Base-by-base conservation (phyloP, 2,797 vertebrate genomes). In the Dendrocincla tyrannina region DNA sequence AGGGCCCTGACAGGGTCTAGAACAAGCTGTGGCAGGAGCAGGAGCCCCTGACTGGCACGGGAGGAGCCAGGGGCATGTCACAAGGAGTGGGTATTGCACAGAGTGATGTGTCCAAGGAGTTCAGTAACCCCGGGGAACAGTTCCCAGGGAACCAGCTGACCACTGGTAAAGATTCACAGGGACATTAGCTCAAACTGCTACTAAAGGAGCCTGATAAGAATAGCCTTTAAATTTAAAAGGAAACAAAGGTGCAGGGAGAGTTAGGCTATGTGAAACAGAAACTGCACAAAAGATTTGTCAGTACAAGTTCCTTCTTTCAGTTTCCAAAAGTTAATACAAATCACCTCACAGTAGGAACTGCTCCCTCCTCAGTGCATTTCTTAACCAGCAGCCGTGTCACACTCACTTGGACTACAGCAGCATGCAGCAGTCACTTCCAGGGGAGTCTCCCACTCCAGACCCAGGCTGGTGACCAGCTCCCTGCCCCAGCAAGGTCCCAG, bases 401-500 rank as follows among this genome's bases (percentile, higher is more conserved):
- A 0, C 32, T 24, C 3, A 8, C 46, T 7, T 2, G 50, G 4
- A 28, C 8, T 1, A 5, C 12, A 60, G 67, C 6, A 32, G 13
- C 3, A 3, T 0, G 13, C 17, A 18, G 4, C 0, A 30, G 24
- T 4, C 25, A 2, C 66, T 14, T 5, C 47, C 52, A 17, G 1
- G 13, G 62, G 41, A 35, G 35, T 28, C 3, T 46, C 42, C 69
- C 13, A 1, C 35, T 11, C 10, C 72, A 44, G 15, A 17, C 0
- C 39, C 47, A 11, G 55, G 52, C 73, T 77, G 52, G 17, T 8
- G 62, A 8, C 8, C 4, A 3, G 35, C 3, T 46, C 44, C 49
- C 37, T 0, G 3, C 30, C 33, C 1, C 10, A 2, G 33, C 0
- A 1, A 59, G 22, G 32, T 28, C 42, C 58, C 2, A 2, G 19